Conservation (phyloP, 2,888 invertebrate genomes). For the Plemyria rubiginata region DNA sequence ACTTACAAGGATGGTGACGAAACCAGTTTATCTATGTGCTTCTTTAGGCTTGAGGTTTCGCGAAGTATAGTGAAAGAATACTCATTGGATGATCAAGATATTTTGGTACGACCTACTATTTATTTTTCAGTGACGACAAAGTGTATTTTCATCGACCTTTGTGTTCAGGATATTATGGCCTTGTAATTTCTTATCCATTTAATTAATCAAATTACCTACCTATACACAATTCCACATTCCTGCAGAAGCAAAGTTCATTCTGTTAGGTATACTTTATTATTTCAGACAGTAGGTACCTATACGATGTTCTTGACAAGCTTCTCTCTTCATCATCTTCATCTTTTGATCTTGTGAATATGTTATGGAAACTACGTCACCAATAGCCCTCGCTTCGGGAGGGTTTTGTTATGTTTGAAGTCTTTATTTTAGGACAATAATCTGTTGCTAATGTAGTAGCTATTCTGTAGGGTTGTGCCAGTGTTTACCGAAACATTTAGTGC, state of each 20-base stretch:
- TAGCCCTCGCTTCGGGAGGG: too few relatives aligned
- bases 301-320: constrained; percentile 8
- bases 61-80: constrained; percentile 3
- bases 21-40: constrained; percentile 9
- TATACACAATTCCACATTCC: not conserved
- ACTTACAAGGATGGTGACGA: not conserved
- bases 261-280: too few relatives aligned
- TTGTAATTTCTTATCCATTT: not conserved
- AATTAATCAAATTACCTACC: not conserved
- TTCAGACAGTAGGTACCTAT: too few relatives aligned
- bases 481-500: not conserved
- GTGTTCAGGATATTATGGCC: not conserved
- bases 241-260: constrained; percentile 9
- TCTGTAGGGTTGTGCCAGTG: too few relatives aligned
- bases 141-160: not conserved
- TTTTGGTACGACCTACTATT: too few relatives aligned
- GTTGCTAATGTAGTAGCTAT: too few relatives aligned
- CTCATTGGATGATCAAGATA: not conserved
- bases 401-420: too few relatives aligned
- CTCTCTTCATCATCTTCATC: too few relatives aligned
- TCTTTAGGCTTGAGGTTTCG: not conserved
- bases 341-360: constrained; percentile 3
- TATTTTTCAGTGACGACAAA: too few relatives aligned
- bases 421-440: too few relatives aligned
- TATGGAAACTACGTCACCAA: not conserved